A percentile compares a stretch with the other conserved stretches of the same genome.
Evolutionary conservation across 2,888 invertebrate genomes (phyloP).

Genomic region (Shargacucullia verbasci): DNA sequence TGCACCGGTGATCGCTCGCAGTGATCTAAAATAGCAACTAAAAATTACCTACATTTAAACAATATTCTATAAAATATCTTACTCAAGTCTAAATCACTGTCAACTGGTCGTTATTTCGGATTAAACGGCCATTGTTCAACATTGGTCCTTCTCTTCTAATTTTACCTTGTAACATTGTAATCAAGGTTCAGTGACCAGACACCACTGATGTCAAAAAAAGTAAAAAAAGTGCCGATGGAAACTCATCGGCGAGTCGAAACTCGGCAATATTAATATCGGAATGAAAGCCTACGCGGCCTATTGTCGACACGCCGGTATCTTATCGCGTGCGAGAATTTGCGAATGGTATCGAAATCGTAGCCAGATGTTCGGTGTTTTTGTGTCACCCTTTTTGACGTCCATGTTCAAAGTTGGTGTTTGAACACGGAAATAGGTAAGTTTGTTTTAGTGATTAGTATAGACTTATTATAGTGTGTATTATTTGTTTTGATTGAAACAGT

Average conservation of each 20-base stretch:
- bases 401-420: slow-evolving; percentile 42
- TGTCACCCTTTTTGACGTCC: slow-evolving; percentile 32
- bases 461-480: neutral
- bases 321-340: slow-evolving; percentile 44
- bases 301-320: slow-evolving; percentile 54
- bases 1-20: no score
- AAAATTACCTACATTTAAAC: no score
- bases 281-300: slow-evolving; percentile 67
- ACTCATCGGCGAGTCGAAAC: slow-evolving; percentile 70
- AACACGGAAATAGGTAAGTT: slow-evolving; percentile 25
- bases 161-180: slow-evolving; percentile 26
- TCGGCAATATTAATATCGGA: slow-evolving; percentile 80
- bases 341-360: slow-evolving; percentile 45
- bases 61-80: no score
- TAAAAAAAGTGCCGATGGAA: slow-evolving; percentile 64
- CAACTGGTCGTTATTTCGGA: no score
- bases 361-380: slow-evolving; percentile 32
- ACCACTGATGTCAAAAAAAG: slow-evolving; percentile 45
- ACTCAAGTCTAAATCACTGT: no score
- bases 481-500: no score
- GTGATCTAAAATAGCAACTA: no score
- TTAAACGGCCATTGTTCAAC: neutral
- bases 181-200: slow-evolving; percentile 48
- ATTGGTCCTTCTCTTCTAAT: no score
- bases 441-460: slow-evolving; percentile 28